These are phyloP conservation scores for Dynastes hyllus DNA, from an alignment of 2,888 invertebrate species.

Conservation along the genomic window DNA sequence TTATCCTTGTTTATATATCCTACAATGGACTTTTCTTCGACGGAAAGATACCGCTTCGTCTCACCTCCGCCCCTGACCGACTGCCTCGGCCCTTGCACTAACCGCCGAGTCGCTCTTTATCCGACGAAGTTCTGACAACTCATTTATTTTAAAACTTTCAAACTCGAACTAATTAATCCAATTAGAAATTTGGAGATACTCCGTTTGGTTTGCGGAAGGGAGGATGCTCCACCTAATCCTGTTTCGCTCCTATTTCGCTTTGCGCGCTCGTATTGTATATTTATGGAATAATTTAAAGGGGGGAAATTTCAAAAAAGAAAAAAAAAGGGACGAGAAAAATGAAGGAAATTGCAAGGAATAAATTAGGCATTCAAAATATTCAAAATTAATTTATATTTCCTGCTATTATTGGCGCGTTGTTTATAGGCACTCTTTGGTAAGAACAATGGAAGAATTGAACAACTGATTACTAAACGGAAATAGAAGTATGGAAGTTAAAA, in stretches of 20 bases:
- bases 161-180: slow-evolving; percentile 65
- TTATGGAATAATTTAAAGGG: slow-evolving; percentile 41
- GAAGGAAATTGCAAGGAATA: slow-evolving; percentile 4
- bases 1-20: not conserved
- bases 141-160: slow-evolving; percentile 67
- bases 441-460: no score
- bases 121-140: slow-evolving; percentile 64
- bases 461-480: no score
- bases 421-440: no score
- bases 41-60: not conserved
- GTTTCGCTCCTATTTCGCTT: slow-evolving; percentile 23
- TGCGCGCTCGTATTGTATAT: slow-evolving; percentile 29
- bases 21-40: not conserved
- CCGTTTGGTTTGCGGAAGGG: slow-evolving; percentile 43
- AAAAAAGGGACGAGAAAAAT: not conserved
- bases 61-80: not conserved
- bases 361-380: slow-evolving; percentile 37
- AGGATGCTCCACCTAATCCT: slow-evolving; percentile 22
- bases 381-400: slow-evolving; percentile 17
- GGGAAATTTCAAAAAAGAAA: not conserved
- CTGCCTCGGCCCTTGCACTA: slow-evolving; percentile 16
- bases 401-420: no score
- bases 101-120: slow-evolving; percentile 24
- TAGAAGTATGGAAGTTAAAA: no score
- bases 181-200: slow-evolving; percentile 61